Conservation (phyloP, 1,140 invertebrate species). For the Ptiloglossa arizonensis region DNA sequence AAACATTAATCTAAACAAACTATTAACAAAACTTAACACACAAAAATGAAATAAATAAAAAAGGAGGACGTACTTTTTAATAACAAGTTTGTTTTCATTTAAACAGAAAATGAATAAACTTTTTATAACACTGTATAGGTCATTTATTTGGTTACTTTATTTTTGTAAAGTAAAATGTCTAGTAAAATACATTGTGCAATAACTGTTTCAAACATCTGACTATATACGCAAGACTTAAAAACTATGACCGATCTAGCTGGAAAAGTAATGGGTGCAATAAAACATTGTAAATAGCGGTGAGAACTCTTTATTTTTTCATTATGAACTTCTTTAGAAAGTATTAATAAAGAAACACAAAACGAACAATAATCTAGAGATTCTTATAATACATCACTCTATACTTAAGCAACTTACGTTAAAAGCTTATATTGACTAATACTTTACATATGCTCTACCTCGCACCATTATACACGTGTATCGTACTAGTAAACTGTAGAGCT, state of each 20-base stretch:
- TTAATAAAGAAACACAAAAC: background rate
- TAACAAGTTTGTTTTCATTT: background rate
- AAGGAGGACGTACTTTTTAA: background rate
- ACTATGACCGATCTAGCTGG: background rate
- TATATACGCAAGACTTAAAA: background rate
- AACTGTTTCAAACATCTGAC: background rate
- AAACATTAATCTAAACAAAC: background rate
- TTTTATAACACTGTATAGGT: background rate
- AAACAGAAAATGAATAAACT: background rate
- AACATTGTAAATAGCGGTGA: conserved; percentile 15
- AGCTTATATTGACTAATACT: conserved; percentile 1
- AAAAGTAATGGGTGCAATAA: conserved; percentile 31
- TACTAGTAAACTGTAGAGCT: conserved; percentile 8
- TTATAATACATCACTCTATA: background rate
- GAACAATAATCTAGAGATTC: background rate
- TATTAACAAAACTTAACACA: background rate
- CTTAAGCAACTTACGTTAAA: background rate
- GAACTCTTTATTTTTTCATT: conserved; percentile 19
- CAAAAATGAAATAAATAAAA: background rate
- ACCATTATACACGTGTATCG: background rate
- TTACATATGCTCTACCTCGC: background rate
- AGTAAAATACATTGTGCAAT: background rate
- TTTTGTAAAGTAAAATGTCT: background rate
- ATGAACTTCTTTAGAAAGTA: background rate
- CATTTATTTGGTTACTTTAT: background rate